Conservation (phyloP, 2,797 vertebrate genomes). For the Danio aesculapii region DNA sequence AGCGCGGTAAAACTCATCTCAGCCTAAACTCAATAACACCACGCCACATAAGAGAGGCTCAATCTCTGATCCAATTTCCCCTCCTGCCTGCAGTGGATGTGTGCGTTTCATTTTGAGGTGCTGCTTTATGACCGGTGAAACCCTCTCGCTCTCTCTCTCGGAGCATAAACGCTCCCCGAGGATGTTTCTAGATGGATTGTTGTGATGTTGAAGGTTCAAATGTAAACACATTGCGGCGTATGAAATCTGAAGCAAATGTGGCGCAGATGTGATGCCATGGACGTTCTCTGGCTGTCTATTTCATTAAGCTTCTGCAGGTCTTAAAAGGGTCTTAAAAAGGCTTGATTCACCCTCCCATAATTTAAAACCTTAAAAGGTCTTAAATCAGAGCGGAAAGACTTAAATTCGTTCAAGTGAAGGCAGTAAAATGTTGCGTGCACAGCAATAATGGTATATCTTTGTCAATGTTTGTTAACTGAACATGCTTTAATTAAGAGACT, state of each 20-base stretch:
- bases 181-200: slow-evolving; percentile 41
- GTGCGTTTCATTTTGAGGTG: slow-evolving; percentile 39
- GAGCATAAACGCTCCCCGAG: slow-evolving; percentile 51
- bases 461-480: too few species aligned
- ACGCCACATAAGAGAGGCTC: slow-evolving; percentile 63
- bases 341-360: too few species aligned
- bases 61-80: slow-evolving; percentile 77
- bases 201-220: slow-evolving; percentile 36
- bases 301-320: too few species aligned
- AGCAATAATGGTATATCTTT: too few species aligned
- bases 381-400: too few species aligned
- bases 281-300: background rate
- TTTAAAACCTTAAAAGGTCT: too few species aligned
- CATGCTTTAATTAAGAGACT: too few species aligned
- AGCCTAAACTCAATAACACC: slow-evolving; percentile 74
- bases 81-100: slow-evolving; percentile 48
- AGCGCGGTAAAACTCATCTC: slow-evolving; percentile 70
- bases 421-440: too few species aligned
- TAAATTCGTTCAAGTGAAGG: too few species aligned
- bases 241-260: slow-evolving; percentile 40
- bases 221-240: slow-evolving; percentile 11
- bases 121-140: slow-evolving; percentile 21
- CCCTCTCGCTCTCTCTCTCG: slow-evolving; percentile 40
- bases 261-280: slow-evolving; percentile 7
- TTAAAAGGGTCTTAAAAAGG: too few species aligned